Evolutionary conservation across 2,113 vertebrate species (phyloP), one percentile per base, ranked within the genome.

Genomic region (Lates calcarifer): DNA sequence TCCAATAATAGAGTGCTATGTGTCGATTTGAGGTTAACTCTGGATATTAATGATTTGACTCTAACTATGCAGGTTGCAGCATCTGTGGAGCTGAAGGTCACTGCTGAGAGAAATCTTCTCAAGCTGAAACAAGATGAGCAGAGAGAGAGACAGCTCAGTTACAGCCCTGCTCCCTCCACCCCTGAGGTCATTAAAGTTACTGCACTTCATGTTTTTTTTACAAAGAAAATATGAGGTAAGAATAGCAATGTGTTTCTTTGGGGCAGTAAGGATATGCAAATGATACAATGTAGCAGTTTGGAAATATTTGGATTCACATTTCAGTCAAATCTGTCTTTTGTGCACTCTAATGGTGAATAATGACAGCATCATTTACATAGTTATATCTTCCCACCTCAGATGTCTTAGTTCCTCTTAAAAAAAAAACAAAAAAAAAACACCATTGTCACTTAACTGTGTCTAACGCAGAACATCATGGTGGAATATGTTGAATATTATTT

Each of bases 11-110:
- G 6, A 51, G 35, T 63, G 33, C 12, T 28, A 11, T 2, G 35
- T 37, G 2, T 11, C 41, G 9, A 12, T 67, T 15, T 63, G 2
- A 70, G 18, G 24, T 33, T 17, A 53, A 31, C 1, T 35, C 20
- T 71, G 31, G 7, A 51, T 67, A 51, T 65, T 69, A 71, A 64
- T 77, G 63, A 41, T 61, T 39, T 72, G 31, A 62, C n/a, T n/a
- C 28, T 20, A 61, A 55, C 33, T 61, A 1, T 57, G 67, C 26
- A 66, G 58, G 26, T 53, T 43, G 31, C 10, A 37, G 17, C 8
- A 35, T 29, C 37, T 24, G 49, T 26, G 28, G 5, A 57, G 81
- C 47, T 74, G 73, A 68, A 73, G 56, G 56, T 74, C 43, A 60
- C 31, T 24, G 72, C 57, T 8, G 64, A 70, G 13, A 18, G 14